Base-by-base conservation (phyloP, 2,113 vertebrate genomes). In the Caretta caretta region DNA sequence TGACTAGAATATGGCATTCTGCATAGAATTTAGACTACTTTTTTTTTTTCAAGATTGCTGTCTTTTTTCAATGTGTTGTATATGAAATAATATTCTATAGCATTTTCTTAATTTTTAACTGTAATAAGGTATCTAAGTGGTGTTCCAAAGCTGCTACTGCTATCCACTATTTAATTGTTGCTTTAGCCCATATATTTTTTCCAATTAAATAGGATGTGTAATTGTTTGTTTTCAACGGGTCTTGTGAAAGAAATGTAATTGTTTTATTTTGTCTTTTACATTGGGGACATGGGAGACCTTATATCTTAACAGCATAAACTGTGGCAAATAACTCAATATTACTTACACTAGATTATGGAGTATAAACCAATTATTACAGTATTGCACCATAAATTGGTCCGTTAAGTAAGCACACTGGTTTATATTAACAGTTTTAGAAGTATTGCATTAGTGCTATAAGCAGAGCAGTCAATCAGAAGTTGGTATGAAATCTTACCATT, bases 261-360 rank as follows among this genome's bases (percentile, higher is more conserved):
- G 5, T 24, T 78, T 38, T 81, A 22, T 59, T 59, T 62, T 89
- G 86, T 89, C 9, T 8, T 29, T 6, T 84, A 7, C 24, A 3
- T 84, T 1, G 17, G 0, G 48, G 57, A 25, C 65, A 5, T 24
- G 42, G 31, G 46, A 25, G 10, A 42, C 29, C n/a, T 3, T 91
- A 42, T 11, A n/a, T 0, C 0, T 80, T 83, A 59, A 59, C 19
- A 80, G 48, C 27, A 69, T 0, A 53, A 25, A 56, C 0, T 0
- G 53, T 83, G 88, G 62, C 29, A 8, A 57, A 27, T 62, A 62
- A 62, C 12, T 29, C 11, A 62, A 62, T 59, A 25, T 59, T 59
- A 29, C 57, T 31, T 62, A 62, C 27, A 29, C 27, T 62, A 31
- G 27, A 31, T 69, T 80, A 59, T 0, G 3, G 2, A 42, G 3